phyloP scores from a whole-genome alignment of 1,140 invertebrate genomes.

The Drosophila pandora region DNA sequence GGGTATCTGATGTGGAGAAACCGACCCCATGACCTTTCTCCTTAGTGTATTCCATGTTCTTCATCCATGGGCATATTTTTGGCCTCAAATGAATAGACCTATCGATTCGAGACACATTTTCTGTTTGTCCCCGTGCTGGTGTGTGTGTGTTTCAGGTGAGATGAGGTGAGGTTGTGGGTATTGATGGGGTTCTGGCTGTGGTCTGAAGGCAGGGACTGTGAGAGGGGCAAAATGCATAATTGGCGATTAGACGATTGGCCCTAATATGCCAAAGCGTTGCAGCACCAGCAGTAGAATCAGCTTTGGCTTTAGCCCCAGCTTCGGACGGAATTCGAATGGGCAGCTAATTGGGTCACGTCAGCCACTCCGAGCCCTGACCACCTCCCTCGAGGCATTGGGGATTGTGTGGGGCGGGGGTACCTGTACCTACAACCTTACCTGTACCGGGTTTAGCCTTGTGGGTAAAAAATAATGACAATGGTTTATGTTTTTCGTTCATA shows the following conservation, averaged over 20 bases:
- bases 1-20: too few relatives aligned
- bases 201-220: constrained; percentile 1
- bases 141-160: constrained; percentile 4
- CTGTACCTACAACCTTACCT: constrained; percentile 22
- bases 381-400: not conserved
- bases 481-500: constrained; percentile 63
- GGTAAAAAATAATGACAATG: constrained; percentile 64
- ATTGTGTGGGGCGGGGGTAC: not conserved
- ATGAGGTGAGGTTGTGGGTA: constrained; percentile 7
- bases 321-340: constrained; percentile 34
- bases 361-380: not conserved
- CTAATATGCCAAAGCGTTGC: constrained; percentile 73
- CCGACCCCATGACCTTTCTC: not conserved
- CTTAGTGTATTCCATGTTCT: constrained; percentile 38
- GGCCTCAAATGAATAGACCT: constrained; percentile 45
- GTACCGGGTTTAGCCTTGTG: constrained; percentile 18
- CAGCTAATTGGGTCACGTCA: constrained; percentile 69
- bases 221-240: constrained; percentile 65
- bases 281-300: constrained; percentile 22
- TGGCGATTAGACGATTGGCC: constrained; percentile 81
- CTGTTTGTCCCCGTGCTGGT: constrained; percentile 8
- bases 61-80: constrained; percentile 28
- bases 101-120: constrained; percentile 59
- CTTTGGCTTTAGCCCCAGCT: constrained; percentile 41
- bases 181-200: not conserved